These are phyloP conservation scores for Carabus problematicus DNA, from an alignment of 2,888 invertebrate genomes.

Conservation along the genomic window DNA sequence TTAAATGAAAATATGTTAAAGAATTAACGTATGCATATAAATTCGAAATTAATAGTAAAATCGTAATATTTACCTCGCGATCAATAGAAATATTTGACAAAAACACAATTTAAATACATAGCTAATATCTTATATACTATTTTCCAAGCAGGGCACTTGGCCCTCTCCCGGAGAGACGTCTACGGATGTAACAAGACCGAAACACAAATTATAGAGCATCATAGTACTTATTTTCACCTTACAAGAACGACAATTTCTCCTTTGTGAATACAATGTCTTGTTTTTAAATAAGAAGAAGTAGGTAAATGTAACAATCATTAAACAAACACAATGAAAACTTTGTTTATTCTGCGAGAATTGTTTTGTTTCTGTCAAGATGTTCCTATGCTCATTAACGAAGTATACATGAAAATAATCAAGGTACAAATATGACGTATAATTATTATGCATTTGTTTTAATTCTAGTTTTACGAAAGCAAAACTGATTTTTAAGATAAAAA, in stretches of 20 bases:
- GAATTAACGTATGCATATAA: too few species aligned
- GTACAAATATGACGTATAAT: not conserved
- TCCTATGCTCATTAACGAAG: not conserved
- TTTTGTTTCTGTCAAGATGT: not conserved
- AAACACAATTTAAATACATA: too few species aligned
- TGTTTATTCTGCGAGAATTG: not conserved
- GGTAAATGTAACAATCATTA: slow-evolving; percentile 32
- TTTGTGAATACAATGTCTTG: not conserved
- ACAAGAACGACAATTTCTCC: not conserved
- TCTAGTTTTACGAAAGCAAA: not conserved
- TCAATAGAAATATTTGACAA: too few species aligned
- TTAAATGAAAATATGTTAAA: too few species aligned
- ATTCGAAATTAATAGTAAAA: too few species aligned
- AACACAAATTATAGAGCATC: too few species aligned
- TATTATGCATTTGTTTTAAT: not conserved
- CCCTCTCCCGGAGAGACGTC: too few species aligned
- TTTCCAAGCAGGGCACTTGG: too few species aligned
- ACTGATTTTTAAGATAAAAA: not conserved
- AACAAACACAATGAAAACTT: slow-evolving; percentile 25
- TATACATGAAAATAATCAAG: not conserved
- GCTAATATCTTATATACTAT: too few species aligned
- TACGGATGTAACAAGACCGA: too few species aligned
- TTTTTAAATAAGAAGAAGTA: not conserved
- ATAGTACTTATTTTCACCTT: too few species aligned
- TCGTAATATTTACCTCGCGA: too few species aligned